Evolutionary conservation across 2,888 invertebrate species (phyloP).

Genomic region (Drosophila quasianomalipes): DNA sequence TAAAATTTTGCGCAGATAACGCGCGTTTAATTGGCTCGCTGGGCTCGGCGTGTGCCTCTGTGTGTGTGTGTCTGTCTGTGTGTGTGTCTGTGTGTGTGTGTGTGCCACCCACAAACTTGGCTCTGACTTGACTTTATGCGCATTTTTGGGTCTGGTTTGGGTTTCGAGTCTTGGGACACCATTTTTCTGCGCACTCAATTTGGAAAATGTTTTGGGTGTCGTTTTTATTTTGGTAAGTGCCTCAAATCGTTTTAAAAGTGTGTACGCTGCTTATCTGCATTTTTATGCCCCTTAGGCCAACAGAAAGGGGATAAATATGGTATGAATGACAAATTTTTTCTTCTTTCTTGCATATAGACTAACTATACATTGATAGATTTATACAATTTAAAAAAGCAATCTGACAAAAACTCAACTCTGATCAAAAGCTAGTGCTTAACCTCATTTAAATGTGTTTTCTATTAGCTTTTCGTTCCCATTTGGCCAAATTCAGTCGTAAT

Average conservation of each 20-base stretch:
- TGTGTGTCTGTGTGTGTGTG: slow-evolving; percentile 44
- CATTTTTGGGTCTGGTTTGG: not conserved
- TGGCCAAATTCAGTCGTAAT: not conserved
- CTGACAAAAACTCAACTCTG: not conserved
- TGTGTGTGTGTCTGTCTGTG: not conserved
- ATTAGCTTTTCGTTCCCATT: not conserved
- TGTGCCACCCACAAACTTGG: slow-evolving; percentile 55
- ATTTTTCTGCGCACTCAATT: slow-evolving; percentile 62
- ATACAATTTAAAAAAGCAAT: too few species aligned
- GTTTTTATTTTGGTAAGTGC: slow-evolving; percentile 57
- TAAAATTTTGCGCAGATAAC: slow-evolving; percentile 83
- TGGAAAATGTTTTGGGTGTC: slow-evolving; percentile 42
- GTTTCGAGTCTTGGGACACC: not conserved
- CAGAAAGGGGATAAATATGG: not conserved
- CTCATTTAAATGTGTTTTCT: not conserved
- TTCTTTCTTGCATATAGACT: not conserved
- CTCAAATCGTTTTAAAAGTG: slow-evolving; percentile 69
- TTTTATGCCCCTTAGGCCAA: slow-evolving; percentile 29
- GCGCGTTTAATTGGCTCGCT: slow-evolving; percentile 82
- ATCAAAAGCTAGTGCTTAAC: not conserved
- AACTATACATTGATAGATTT: not conserved
- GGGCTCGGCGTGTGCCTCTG: slow-evolving; percentile 16
- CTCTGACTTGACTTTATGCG: slow-evolving; percentile 41
- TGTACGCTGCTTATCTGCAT: slow-evolving; percentile 63
- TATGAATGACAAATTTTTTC: not conserved